Evolutionary conservation across 1,140 invertebrate genomes (phyloP).

Genomic region (Macrotrachela quadricornifera): DNA sequence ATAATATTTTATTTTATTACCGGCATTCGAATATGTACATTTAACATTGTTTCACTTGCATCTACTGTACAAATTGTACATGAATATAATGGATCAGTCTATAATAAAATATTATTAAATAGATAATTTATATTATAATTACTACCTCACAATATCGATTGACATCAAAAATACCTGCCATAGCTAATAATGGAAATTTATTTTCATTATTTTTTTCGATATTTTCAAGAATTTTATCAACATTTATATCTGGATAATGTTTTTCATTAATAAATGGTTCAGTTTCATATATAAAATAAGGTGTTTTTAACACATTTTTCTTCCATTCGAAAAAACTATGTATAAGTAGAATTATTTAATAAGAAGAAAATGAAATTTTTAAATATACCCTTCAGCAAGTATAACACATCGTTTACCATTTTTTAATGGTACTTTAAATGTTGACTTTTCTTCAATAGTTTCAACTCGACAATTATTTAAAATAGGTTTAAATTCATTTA

Average conservation of each 20-base stretch:
- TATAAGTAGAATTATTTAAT: neutral
- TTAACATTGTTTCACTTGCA: conserved; percentile 43
- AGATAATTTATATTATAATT: too few species aligned
- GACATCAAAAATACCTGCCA: conserved; percentile 53
- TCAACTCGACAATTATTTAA: conserved; percentile 60
- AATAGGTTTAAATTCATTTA: too few species aligned
- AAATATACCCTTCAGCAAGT: conserved; percentile 43
- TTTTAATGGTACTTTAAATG: conserved; percentile 42
- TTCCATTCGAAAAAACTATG: conserved; percentile 60
- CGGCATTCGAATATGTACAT: conserved; percentile 57
- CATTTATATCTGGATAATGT: neutral
- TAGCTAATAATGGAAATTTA: conserved; percentile 42
- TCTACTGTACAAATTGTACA: conserved; percentile 56
- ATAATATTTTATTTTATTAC: conserved; percentile 13
- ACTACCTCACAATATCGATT: conserved; percentile 37
- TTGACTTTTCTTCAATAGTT: conserved; percentile 41
- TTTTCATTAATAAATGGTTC: conserved; percentile 20
- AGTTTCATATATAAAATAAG: conserved; percentile 50
- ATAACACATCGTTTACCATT: conserved; percentile 52
- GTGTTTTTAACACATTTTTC: conserved; percentile 39
- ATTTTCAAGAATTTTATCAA: neutral
- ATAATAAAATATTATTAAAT: conserved; percentile 15
- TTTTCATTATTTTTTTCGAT: too few species aligned
- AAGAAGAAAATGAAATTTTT: neutral
- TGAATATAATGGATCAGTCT: conserved; percentile 42